Evolutionary conservation across 2,113 vertebrate genomes (phyloP).

Genomic region (Brienomyrus longianalis): DNA sequence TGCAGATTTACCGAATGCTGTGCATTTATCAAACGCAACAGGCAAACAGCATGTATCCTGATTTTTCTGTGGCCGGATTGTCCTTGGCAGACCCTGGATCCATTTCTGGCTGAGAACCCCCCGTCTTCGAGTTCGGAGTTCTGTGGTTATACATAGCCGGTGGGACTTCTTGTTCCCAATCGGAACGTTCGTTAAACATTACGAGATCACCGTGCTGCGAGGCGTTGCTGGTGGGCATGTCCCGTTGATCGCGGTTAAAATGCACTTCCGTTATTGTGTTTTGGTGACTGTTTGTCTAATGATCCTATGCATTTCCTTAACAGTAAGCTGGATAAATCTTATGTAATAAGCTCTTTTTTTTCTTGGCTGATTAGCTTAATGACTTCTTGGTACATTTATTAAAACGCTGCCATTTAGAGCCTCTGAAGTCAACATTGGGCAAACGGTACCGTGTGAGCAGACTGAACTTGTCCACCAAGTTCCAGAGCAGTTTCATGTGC

Average conservation of each 20-base stretch:
- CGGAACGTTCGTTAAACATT: constrained; percentile 36
- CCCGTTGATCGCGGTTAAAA: neutral
- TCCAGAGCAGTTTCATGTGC: neutral
- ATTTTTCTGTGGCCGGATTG: neutral
- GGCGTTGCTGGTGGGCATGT: constrained; percentile 5
- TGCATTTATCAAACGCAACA: neutral
- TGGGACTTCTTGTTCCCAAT: constrained; percentile 5
- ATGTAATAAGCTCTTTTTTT: neutral
- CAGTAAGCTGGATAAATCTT: neutral
- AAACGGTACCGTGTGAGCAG: neutral
- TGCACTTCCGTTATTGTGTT: neutral
- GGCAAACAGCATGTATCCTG: neutral
- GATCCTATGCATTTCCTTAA: neutral
- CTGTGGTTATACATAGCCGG: neutral
- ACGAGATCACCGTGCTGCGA: constrained; percentile 17
- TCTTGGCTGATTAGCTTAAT: neutral
- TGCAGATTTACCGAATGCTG: neutral
- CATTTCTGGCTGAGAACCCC: neutral
- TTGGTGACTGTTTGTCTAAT: neutral
- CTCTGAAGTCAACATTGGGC: neutral
- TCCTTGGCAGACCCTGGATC: neutral
- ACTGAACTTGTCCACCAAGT: neutral
- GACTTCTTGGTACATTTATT: constrained; percentile 1
- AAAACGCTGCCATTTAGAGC: neutral
- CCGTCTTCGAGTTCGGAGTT: neutral